phyloP scores from a whole-genome alignment of 2,888 invertebrate species.

The Pseudolycoriella hygida region DNA sequence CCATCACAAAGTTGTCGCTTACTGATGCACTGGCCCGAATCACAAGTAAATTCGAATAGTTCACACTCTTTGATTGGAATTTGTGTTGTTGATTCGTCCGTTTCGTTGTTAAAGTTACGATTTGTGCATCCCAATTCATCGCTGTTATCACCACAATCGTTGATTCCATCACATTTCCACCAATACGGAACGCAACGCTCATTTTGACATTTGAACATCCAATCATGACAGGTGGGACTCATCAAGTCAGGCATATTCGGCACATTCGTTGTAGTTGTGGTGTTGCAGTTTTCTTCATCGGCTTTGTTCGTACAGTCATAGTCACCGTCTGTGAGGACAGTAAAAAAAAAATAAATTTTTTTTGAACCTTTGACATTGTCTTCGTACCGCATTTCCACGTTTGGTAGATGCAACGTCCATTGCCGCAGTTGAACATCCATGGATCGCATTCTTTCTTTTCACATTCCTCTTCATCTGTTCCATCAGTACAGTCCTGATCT shows the following conservation, averaged over 20 bases:
- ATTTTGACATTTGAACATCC: constrained; percentile 62
- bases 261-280: constrained; percentile 17
- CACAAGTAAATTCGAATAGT: constrained; percentile 14
- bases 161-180: constrained; percentile 55
- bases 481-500: constrained; percentile 52
- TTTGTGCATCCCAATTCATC: constrained; percentile 48
- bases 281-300: constrained; percentile 54
- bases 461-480: constrained; percentile 53
- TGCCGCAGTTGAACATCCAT: constrained; percentile 50
- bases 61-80: constrained; percentile 22
- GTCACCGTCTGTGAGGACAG: constrained; percentile 46
- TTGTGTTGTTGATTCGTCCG: constrained; percentile 17
- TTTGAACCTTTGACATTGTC: too few species aligned
- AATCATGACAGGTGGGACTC: constrained; percentile 41
- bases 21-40: constrained; percentile 37
- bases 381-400: constrained; percentile 36
- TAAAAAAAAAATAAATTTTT: too few species aligned
- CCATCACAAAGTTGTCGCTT: constrained; percentile 34
- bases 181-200: constrained; percentile 55
- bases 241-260: constrained; percentile 14
- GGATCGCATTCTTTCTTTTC: constrained; percentile 42
- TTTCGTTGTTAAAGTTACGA: constrained; percentile 6
- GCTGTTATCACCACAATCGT: constrained; percentile 33
- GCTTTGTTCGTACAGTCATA: constrained; percentile 49
- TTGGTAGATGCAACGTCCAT: constrained; percentile 35